These are phyloP conservation scores for Brotogeris chrysoptera DNA, from an alignment of 2,797 vertebrate genomes.

Conservation along the genomic window DNA sequence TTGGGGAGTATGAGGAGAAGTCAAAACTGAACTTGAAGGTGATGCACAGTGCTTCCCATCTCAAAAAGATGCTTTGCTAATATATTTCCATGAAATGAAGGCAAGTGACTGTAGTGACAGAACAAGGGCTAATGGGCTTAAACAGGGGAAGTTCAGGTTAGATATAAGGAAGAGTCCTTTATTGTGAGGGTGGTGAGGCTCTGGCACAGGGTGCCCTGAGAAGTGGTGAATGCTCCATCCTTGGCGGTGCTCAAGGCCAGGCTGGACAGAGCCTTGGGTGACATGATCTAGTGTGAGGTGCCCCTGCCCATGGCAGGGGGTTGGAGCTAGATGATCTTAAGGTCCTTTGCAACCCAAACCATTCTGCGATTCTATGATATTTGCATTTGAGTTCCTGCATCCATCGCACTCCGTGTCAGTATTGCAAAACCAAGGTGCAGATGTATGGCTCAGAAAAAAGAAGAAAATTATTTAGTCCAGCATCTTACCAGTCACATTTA, in stretches of 20 bases:
- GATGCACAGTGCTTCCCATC: not conserved
- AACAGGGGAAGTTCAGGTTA: not conserved
- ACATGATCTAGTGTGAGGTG: not conserved
- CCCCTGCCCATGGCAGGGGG: not conserved
- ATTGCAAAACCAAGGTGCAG: not conserved
- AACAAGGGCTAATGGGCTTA: not conserved
- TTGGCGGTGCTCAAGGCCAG: not conserved
- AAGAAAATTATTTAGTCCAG: not conserved
- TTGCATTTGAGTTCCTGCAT: not conserved
- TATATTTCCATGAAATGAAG: not conserved
- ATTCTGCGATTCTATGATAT: not conserved
- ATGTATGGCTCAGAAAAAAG: not conserved
- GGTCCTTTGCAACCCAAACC: not conserved
- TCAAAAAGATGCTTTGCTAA: not conserved
- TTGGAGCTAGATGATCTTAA: not conserved
- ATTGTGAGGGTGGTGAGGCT: rapidly evolving
- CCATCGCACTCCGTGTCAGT: not conserved
- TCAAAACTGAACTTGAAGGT: not conserved
- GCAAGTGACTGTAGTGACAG: not conserved
- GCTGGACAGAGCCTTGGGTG: not conserved
- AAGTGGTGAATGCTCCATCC: not conserved
- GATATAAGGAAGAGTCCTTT: not conserved
- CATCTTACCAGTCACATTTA: not conserved
- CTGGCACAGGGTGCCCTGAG: not conserved
- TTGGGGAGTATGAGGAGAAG: not conserved